These are phyloP conservation scores for Chaetorhynchus papuensis DNA, from an alignment of 2,113 vertebrate species.

Conservation along the genomic window DNA sequence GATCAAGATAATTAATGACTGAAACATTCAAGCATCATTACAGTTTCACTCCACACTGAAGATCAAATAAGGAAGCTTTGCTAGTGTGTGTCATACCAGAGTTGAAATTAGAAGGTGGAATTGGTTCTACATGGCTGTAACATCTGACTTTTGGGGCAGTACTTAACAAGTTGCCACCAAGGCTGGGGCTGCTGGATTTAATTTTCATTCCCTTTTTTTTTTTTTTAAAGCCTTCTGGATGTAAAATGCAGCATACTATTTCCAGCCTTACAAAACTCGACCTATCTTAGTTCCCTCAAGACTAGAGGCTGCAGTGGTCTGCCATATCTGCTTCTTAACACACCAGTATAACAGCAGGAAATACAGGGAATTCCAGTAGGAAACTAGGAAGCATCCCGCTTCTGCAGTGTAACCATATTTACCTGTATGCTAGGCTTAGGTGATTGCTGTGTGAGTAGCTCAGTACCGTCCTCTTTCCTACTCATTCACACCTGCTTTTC, in stretches of 20 bases:
- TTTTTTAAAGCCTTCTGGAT: neutral
- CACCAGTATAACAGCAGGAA: neutral
- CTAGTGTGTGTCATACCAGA: neutral
- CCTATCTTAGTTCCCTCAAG: neutral
- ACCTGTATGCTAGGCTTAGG: neutral
- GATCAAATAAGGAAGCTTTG: neutral
- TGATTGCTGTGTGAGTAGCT: neutral
- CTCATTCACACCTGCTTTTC: neutral
- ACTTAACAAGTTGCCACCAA: neutral
- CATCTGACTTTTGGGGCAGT: neutral
- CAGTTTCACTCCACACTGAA: neutral
- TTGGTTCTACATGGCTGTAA: neutral
- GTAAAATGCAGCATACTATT: neutral
- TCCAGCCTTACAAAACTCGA: neutral
- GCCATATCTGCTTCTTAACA: neutral
- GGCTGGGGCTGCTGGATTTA: neutral
- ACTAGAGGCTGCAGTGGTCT: neutral
- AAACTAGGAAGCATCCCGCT: neutral
- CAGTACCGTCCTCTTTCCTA: neutral
- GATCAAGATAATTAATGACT: neutral
- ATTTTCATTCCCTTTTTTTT: accelerated
- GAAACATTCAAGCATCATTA: neutral
- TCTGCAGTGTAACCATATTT: neutral
- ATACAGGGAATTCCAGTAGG: accelerated
- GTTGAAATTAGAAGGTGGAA: neutral